Base-by-base conservation (phyloP, 2,888 invertebrate species). In the Oxycera nigricornis region DNA sequence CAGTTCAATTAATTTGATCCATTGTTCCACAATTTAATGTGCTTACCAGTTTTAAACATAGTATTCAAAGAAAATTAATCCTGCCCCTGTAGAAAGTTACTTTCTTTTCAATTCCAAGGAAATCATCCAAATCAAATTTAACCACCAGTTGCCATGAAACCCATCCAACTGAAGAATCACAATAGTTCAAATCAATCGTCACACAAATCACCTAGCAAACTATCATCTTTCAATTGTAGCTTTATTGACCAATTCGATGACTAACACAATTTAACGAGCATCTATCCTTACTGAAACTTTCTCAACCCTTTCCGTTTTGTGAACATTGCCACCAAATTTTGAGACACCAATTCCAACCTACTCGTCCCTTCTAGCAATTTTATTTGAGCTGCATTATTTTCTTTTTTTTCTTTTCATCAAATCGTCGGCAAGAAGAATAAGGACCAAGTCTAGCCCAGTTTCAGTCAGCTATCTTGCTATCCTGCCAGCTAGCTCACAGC, bases 181-280 rank as follows among this genome's bases (percentile, higher is more conserved):
- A 46, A 46, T n/a, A 46, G 46, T n/a, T 46, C 46, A 46, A 46
- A 46, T 46, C 46, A 46, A n/a, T 2, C 46, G 3, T 14, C 46
- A n/a, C 46, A 46, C 59, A 28, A 59, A 59, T 59, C 59, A 59
- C 28, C 59, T 59, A 28, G n/a, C 26, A 28, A 26, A 24, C 59
- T 28, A 59, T 59, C 59, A 59, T 28, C 28, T 17, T 28, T 59
- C 11, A 59, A 59, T 46, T 59, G 28, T 59, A 2, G n/a, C n/a
- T 59, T 59, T 28, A 26, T 59, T 59, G 59, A 28, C 59, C 59
- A 59, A 28, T 59, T 59, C 28, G 14, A 59, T 59, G 59, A 59
- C 59, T 59, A 28, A 28, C 59, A 28, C 4, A 14, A 28, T 59
- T 59, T 9, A 3, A 26, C n/a, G n/a, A n/a, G n/a, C 17, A 46